Evolutionary conservation across 1,140 invertebrate species (phyloP).

Genomic region (Drosophila melanica): DNA sequence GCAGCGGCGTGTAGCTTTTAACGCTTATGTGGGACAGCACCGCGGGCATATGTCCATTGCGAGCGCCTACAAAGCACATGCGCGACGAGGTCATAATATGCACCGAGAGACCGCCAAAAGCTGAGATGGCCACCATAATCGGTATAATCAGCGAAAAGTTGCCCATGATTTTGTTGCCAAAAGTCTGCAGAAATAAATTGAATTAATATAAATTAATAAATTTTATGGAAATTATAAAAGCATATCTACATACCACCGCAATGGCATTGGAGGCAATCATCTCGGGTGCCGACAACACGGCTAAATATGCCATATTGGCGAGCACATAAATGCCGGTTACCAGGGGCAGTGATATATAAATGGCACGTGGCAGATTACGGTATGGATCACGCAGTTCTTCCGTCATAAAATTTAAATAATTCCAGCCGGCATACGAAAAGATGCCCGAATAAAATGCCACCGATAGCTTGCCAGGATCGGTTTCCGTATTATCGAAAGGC

Average conservation of each 20-base stretch:
- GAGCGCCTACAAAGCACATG: slow-evolving; percentile 95
- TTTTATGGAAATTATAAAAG: not conserved
- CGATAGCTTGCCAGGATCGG: slow-evolving; percentile 92
- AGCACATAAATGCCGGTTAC: slow-evolving; percentile 96
- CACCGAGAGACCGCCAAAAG: slow-evolving; percentile 93
- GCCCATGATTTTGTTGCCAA: slow-evolving; percentile 90
- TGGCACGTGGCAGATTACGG: slow-evolving; percentile 96
- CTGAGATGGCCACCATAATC: slow-evolving; percentile 92
- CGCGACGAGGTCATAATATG: slow-evolving; percentile 95
- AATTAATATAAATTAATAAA: slow-evolving; percentile 29
- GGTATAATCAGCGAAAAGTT: slow-evolving; percentile 92
- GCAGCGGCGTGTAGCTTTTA: slow-evolving; percentile 91
- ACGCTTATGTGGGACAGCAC: slow-evolving; percentile 94
- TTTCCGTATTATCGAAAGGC: slow-evolving; percentile 91
- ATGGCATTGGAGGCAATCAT: slow-evolving; percentile 95
- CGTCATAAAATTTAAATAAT: slow-evolving; percentile 98
- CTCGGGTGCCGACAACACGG: slow-evolving; percentile 92
- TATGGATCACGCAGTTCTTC: slow-evolving; percentile 97
- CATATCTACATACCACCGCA: slow-evolving; percentile 91
- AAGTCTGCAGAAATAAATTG: slow-evolving; percentile 87
- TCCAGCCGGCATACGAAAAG: slow-evolving; percentile 98
- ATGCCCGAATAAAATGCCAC: slow-evolving; percentile 97
- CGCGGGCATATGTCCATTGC: slow-evolving; percentile 94
- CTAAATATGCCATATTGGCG: slow-evolving; percentile 96
- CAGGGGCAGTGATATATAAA: slow-evolving; percentile 95